A percentile compares a stretch with the other conserved stretches of the same genome.
Evolutionary conservation across 2,797 vertebrate genomes (phyloP).

Genomic region (Coregonus sp.): DNA sequence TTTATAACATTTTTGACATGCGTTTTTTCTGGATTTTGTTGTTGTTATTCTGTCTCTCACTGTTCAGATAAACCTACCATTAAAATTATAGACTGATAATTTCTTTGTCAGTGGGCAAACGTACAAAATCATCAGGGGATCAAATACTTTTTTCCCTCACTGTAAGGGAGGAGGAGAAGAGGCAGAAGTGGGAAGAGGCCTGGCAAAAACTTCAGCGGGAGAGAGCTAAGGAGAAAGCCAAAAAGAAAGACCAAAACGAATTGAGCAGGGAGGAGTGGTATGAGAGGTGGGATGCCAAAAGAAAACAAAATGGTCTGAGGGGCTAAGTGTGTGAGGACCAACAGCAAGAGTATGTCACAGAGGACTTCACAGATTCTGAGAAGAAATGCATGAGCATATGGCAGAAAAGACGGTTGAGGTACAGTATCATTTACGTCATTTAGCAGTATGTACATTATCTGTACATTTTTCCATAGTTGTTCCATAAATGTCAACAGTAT

Average conservation of each 20-base stretch:
- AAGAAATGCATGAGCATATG: not conserved
- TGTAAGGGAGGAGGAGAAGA: not conserved
- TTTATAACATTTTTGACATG: too few relatives aligned
- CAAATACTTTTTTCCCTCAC: too few relatives aligned
- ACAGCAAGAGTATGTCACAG: not conserved
- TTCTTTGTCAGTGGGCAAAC: too few relatives aligned
- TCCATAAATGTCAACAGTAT: not conserved
- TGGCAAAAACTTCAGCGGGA: not conserved
- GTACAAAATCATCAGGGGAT: too few relatives aligned
- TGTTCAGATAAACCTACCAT: too few relatives aligned
- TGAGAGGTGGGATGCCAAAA: not conserved
- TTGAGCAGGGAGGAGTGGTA: not conserved
- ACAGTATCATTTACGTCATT: too few relatives aligned
- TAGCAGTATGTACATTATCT: too few relatives aligned
- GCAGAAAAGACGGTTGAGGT: conserved; percentile 1
- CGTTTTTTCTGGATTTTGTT: too few relatives aligned
- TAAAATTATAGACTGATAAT: too few relatives aligned
- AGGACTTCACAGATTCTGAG: not conserved
- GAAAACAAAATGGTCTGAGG: not conserved
- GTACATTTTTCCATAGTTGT: too few relatives aligned
- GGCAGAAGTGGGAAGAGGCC: not conserved
- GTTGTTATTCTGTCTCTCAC: too few relatives aligned
- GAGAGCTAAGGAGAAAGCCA: not conserved
- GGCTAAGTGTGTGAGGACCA: not conserved
- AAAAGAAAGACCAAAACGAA: not conserved